These are phyloP conservation scores for Sphaerodactylus townsendi DNA, from an alignment of 2,113 vertebrate genomes.

Conservation along the genomic window DNA sequence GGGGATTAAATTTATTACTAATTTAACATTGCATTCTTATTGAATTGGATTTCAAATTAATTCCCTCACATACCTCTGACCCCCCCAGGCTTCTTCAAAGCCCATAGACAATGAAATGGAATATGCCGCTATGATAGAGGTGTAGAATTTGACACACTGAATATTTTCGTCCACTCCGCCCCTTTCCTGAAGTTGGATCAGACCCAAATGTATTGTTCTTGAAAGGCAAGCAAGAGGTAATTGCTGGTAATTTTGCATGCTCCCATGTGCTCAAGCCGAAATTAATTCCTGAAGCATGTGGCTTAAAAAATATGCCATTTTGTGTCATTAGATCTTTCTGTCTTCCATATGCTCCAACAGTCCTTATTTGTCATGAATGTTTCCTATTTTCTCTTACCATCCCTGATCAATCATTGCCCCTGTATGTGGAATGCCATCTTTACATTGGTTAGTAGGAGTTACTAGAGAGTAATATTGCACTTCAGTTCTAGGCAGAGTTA, in stretches of 20 bases:
- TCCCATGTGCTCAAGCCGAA: constrained; percentile 61
- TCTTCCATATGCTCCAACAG: too few species aligned
- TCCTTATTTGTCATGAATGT: too few species aligned
- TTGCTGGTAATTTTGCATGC: constrained; percentile 71
- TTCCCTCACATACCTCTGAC: constrained; percentile 47
- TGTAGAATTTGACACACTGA: background rate
- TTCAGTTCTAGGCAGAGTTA: too few species aligned
- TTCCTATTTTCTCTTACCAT: too few species aligned
- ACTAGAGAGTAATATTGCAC: too few species aligned
- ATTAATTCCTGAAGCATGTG: constrained; percentile 68
- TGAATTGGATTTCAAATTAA: constrained; percentile 63
- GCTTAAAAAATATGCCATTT: constrained; percentile 29
- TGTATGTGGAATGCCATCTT: too few species aligned
- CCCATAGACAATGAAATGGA: background rate
- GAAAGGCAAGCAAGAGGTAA: constrained; percentile 74
- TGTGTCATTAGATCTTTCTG: too few species aligned
- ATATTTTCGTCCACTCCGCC: constrained; percentile 10
- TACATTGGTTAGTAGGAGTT: too few species aligned
- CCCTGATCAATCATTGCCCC: too few species aligned
- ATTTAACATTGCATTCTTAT: constrained; percentile 55
- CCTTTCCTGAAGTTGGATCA: constrained; percentile 64
- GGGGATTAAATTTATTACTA: constrained; percentile 33
- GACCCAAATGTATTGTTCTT: constrained; percentile 74
- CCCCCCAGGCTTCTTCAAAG: constrained; percentile 30
- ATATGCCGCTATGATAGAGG: rapidly evolving